Evolutionary conservation across 1,140 invertebrate species (phyloP).

Genomic region (Aphidius gifuensis): DNA sequence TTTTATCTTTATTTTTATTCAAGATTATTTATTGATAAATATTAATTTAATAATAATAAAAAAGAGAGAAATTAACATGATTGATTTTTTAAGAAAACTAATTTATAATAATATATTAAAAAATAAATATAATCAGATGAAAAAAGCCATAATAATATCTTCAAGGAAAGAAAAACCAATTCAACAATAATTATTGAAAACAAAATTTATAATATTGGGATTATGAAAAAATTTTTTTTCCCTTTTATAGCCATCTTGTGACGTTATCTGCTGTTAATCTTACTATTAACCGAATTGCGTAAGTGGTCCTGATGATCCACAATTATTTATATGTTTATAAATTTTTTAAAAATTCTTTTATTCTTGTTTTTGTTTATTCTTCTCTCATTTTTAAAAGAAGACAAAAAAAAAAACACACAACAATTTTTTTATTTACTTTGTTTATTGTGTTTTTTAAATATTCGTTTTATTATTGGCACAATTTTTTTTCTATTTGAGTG

Average conservation of each 20-base stretch:
- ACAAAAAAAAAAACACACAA: too few species aligned
- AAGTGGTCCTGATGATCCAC: conserved; percentile 63
- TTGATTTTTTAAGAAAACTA: too few species aligned
- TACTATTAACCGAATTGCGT: conserved; percentile 85
- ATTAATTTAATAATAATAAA: not conserved
- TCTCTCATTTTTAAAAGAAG: too few species aligned
- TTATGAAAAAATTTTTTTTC: conserved; percentile 48
- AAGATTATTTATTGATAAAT: conserved; percentile 24
- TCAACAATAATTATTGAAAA: not conserved
- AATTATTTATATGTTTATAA: conserved; percentile 46
- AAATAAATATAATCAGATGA: not conserved
- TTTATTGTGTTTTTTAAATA: not conserved
- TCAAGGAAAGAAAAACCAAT: conserved; percentile 13
- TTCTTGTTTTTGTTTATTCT: conserved; percentile 22
- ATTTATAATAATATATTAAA: too few species aligned
- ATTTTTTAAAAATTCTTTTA: conserved; percentile 21
- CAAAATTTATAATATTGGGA: conserved; percentile 39
- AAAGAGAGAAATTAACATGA: not conserved
- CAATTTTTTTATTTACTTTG: too few species aligned
- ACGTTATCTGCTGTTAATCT: conserved; percentile 85
- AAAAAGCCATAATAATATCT: conserved; percentile 29
- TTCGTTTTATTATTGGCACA: not conserved
- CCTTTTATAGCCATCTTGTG: conserved; percentile 77
- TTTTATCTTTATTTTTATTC: not conserved
- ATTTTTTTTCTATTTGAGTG: not conserved